Base-by-base conservation (phyloP, 2,888 invertebrate genomes). In the Drosophila subquinaria region DNA sequence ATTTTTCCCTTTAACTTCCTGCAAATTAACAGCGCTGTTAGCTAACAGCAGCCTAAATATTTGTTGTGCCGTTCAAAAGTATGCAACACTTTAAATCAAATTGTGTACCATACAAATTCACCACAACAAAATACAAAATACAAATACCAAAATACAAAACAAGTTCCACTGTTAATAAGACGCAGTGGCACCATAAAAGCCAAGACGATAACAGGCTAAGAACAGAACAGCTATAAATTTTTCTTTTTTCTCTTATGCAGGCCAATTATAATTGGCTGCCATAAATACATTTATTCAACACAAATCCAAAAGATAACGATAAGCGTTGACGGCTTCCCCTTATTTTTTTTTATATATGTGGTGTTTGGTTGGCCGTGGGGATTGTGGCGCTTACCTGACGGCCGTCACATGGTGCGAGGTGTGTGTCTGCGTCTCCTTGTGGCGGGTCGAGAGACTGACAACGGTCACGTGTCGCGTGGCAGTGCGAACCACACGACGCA, bases 331-430 rank as follows among this genome's bases (percentile, higher is more conserved):
- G 38, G n/a, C 33, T 48, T 70, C 47, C 43, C 43, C 45, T 13
- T 30, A 3, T 4, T 13, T 5, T 36, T n/a, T n/a, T 2, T 13
- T 27, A 4, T 40, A 11, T 13, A 9, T 15, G 30, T n/a, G 0
- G 13, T 17, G 30, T 8, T 42, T 43, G 17, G 23, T 45, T 45
- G 45, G 45, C 45, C 45, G 11, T 17, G n/a, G 45, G 38, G 36
- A n/a, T 53, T 42, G 50, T 52, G 36, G 45, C 62, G 73, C 92
- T 92, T 92, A 93, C 93, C 93, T 93, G 86, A 93, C 93, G 72
- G 93, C 93, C 68, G 93, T 93, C 82, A 93, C 93, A 90, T 93
- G 93, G 82, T 93, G 93, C 69, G 92, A 93, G 69, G 93, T 93
- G 77, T 92, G 92, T 35, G 93, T 93, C 77, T 92, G 92, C 30